Evolutionary conservation across 2,888 invertebrate genomes (phyloP), one percentile per base, ranked within the genome.

Genomic region (Caenorhabditis doughertyi): DNA sequence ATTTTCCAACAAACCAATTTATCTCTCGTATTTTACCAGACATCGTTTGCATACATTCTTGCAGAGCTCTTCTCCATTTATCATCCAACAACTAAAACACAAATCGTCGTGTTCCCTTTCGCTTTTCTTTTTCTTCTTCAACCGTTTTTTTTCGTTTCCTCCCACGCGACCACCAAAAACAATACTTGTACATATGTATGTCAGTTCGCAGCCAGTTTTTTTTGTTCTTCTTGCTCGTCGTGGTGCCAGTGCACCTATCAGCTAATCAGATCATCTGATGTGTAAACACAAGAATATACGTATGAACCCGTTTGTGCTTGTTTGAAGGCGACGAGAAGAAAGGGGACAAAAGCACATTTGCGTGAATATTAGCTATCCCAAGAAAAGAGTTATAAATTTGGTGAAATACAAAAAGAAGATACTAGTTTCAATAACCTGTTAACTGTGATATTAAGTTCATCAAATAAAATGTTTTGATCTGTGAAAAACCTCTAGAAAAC

Each of bases 191-290:
- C 55, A 64, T 55, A 29, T 70, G 3, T 42, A 70, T 65, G 76
- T 76, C 51, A 67, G 35, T 65, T 65, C 56, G 23, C 42, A 68
- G 76, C 76, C 60, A 67, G 76, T 58, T 68, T 47, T 32, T 53
- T 60, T 42, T 18, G 7, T 44, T 68, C 51, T 67, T 68, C 64
- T 55, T 53, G 47, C 53, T 51, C 32, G 29, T 58, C 53, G 18
- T 16, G 53, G 74, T 65, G 65, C 65, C 74, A 58, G 76, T 76
- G 76, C 76, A 76, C 76, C 76, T 76, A 76, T 76, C 76, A 67
- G 76, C 76, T 76, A 76, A 76, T 76, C 76, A 76, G 67, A 58
- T 76, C 65, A 76, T 67, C 76, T 58, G 42, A 21, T 53, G 18
- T 21, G 42, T 58, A 67, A 76, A 76, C 51, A 67, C 51, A 13